A percentile compares a stretch with the other conserved stretches of the same genome.
phyloP scores from a whole-genome alignment of 2,113 vertebrate species.

The Acanthochromis polyacanthus region DNA sequence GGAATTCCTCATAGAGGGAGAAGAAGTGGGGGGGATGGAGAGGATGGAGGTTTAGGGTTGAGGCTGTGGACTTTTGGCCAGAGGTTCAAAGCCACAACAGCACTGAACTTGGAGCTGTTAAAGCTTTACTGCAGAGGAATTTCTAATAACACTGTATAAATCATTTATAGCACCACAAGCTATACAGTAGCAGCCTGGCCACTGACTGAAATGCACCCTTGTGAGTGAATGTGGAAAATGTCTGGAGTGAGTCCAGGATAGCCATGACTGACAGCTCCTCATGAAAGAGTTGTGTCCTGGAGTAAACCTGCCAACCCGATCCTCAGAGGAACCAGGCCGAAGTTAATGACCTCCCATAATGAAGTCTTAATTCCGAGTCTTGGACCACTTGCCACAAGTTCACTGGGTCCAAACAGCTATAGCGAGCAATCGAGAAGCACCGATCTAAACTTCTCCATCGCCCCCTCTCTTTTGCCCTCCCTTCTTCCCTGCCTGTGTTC shows the following conservation, averaged over 20 bases:
- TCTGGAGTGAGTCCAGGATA: slow-evolving; percentile 61
- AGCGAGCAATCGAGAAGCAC: slow-evolving; percentile 71
- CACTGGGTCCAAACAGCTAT: slow-evolving; percentile 68
- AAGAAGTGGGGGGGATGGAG: slow-evolving; percentile 17
- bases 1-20: slow-evolving; percentile 37
- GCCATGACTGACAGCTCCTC: slow-evolving; percentile 71
- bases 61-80: neutral
- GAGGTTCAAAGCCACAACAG: slow-evolving; percentile 9
- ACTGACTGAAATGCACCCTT: slow-evolving; percentile 58
- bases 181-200: slow-evolving; percentile 40
- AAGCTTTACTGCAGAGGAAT: slow-evolving; percentile 21
- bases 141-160: slow-evolving; percentile 55
- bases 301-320: slow-evolving; percentile 72
- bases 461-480: slow-evolving; percentile 29
- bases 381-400: slow-evolving; percentile 72
- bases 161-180: slow-evolving; percentile 48
- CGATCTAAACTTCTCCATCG: slow-evolving; percentile 62
- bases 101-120: neutral
- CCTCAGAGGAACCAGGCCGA: slow-evolving; percentile 55
- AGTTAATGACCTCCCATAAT: slow-evolving; percentile 80
- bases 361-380: slow-evolving; percentile 76
- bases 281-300: slow-evolving; percentile 75
- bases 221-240: slow-evolving; percentile 70
- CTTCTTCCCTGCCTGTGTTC: slow-evolving; percentile 38
- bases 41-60: slow-evolving; percentile 11